Conservation (phyloP, 37 sponge, comb jelly and placozoan genomes). For the Ianthella basta region DNA sequence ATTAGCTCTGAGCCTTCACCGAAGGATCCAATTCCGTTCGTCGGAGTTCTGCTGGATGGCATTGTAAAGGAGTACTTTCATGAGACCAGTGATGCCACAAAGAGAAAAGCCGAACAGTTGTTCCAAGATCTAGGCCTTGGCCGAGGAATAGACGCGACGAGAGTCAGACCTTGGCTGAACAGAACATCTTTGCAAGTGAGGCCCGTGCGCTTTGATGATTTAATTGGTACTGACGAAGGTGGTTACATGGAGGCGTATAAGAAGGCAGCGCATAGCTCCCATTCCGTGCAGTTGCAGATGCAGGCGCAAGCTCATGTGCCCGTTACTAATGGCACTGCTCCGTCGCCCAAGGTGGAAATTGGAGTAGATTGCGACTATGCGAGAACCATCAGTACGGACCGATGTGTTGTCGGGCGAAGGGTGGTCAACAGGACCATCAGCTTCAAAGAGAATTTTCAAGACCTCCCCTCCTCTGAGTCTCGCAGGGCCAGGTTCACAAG, state of each 20-base stretch:
- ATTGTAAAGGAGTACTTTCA: no score
- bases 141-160: slow-evolving; percentile 67
- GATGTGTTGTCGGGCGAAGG: slow-evolving; percentile 39
- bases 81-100: no score
- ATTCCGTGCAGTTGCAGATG: slow-evolving; percentile 29
- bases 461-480: no score
- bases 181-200: slow-evolving; percentile 69
- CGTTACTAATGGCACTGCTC: slow-evolving; percentile 7
- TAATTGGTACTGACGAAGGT: slow-evolving; percentile 67
- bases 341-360: slow-evolving; percentile 40
- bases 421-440: slow-evolving; percentile 54
- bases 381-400: slow-evolving; percentile 21
- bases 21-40: no score
- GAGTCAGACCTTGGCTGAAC: slow-evolving; percentile 55
- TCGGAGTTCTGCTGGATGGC: no score
- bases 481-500: no score
- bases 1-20: no score
- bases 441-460: slow-evolving; percentile 45
- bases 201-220: not conserved
- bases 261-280: slow-evolving; percentile 33
- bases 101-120: slow-evolving; percentile 10
- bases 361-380: slow-evolving; percentile 49
- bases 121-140: slow-evolving; percentile 66
- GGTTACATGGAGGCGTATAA: slow-evolving; percentile 58
- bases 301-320: slow-evolving; percentile 33